Base-by-base conservation (phyloP, 2,888 invertebrate species). In the Drosophila nigricruria region DNA sequence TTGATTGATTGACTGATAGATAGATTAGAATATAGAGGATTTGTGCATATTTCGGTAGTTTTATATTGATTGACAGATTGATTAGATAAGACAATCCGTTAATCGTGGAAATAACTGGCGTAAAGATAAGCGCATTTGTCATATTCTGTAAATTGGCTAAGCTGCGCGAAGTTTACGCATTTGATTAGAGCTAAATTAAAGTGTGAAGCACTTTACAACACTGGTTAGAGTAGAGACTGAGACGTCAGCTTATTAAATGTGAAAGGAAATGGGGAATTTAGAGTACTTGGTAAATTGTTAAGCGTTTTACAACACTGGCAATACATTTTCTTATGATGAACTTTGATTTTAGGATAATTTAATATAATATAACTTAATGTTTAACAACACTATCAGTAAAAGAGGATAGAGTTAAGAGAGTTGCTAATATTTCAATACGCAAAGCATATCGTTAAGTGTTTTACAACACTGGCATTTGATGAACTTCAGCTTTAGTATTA, bases 31-130 rank as follows among this genome's bases (percentile, higher is more conserved):
- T 30, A 30, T 30, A 30, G n/a, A n/a, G n/a, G n/a, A n/a, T n/a
- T n/a, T 25, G 25, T 12, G 1, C 16, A 23, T 45, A 25, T n/a
- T 47, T 27, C 27, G n/a, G 27, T n/a, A 27, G 47, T 27, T n/a
- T n/a, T 30, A 30, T 30, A 30, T n/a, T 27, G 20, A 56, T 56
- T 34, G 32, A 0, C 12, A 27, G 12, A 42, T 27, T 43, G 47
- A 64, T 77, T 36, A 72, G 63, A 58, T 72, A 58, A 56, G 30
- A 50, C 50, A 30, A 42, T 42, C 14, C 49, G 38, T 27, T 58
- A 34, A 27, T 16, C 50, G 34, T 2, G 38, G 14, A 8, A 47
- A 34, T 27, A 27, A n/a, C 3, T 27, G 23, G 52, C 56, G 16
- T 5, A 27, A 10, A 38, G 57, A 63, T 62, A 56, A 56, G 34